Percentiles rank a stretch among this genome's conserved stretches.
Evolutionary conservation across 2,113 vertebrate species (phyloP).

Genomic region (Dicentrarchus labrax): DNA sequence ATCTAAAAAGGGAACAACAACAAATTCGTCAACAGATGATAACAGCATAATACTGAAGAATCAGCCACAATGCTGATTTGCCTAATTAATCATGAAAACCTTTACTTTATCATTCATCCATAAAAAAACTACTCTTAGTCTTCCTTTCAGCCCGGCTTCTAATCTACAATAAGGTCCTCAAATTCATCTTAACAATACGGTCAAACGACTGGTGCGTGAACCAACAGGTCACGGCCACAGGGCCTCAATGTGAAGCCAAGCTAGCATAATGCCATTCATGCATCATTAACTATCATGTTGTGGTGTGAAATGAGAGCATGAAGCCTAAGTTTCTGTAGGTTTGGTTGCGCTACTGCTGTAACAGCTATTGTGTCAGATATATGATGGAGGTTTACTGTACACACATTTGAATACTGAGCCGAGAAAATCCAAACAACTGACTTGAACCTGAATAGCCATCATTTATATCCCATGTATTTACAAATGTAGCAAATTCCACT

Average conservation of each 20-base stretch:
- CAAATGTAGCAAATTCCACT: neutral
- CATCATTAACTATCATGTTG: slow-evolving; percentile 69
- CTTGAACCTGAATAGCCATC: neutral
- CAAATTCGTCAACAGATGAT: too few relatives aligned
- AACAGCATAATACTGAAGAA: neutral
- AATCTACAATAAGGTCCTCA: neutral
- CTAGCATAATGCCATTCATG: slow-evolving; percentile 49
- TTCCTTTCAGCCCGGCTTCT: neutral
- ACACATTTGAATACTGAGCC: neutral
- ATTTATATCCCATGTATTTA: neutral
- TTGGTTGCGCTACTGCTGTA: neutral
- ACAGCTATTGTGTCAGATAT: neutral
- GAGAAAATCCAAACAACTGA: neutral
- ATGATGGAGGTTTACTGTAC: neutral
- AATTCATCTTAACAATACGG: neutral
- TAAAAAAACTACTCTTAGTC: neutral
- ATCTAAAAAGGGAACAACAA: neutral
- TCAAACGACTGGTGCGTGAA: slow-evolving; percentile 29
- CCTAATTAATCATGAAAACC: neutral
- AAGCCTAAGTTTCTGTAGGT: slow-evolving; percentile 22
- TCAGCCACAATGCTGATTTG: too few relatives aligned
- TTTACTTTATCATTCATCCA: neutral
- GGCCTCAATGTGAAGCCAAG: slow-evolving; percentile 68
- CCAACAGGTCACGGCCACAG: slow-evolving; percentile 40
- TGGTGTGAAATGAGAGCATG: slow-evolving; percentile 63